Percentiles rank a stretch among this genome's conserved stretches.
Conservation (phyloP, 1,140 invertebrate species). For the Trichonephila clavipes region DNA sequence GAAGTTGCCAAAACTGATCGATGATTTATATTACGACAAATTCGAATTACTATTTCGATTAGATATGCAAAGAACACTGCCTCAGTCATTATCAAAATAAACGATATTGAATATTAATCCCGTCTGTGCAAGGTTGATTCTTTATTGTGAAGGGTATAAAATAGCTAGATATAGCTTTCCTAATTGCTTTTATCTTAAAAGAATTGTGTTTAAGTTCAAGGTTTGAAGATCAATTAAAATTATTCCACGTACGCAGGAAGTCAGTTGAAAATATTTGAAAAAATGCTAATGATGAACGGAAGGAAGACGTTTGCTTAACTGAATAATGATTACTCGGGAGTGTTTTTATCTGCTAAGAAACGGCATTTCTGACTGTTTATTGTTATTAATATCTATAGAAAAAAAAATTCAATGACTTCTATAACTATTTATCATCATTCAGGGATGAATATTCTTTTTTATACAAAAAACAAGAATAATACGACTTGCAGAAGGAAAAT, state of each 20-base stretch:
- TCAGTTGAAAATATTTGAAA: not conserved
- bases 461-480: too few species aligned
- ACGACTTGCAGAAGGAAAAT: too few species aligned
- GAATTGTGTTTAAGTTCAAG: slow-evolving; percentile 12
- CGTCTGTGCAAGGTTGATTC: not conserved
- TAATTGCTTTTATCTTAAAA: not conserved
- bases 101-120: not conserved
- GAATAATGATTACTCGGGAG: not conserved
- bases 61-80: not conserved
- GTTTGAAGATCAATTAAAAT: slow-evolving; percentile 24
- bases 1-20: not conserved
- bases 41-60: not conserved
- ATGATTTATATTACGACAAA: not conserved
- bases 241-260: slow-evolving; percentile 14
- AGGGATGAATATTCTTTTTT: not conserved
- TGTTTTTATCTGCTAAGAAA: not conserved
- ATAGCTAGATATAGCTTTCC: not conserved
- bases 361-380: not conserved
- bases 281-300: not conserved
- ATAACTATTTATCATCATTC: not conserved
- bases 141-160: not conserved
- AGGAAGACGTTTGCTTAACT: not conserved
- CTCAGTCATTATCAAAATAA: not conserved
- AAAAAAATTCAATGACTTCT: not conserved
- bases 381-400: not conserved